Evolutionary conservation across 1,140 invertebrate species (phyloP), one percentile per base, ranked within the genome.

Genomic region (Mizuhopecten yessoensis): DNA sequence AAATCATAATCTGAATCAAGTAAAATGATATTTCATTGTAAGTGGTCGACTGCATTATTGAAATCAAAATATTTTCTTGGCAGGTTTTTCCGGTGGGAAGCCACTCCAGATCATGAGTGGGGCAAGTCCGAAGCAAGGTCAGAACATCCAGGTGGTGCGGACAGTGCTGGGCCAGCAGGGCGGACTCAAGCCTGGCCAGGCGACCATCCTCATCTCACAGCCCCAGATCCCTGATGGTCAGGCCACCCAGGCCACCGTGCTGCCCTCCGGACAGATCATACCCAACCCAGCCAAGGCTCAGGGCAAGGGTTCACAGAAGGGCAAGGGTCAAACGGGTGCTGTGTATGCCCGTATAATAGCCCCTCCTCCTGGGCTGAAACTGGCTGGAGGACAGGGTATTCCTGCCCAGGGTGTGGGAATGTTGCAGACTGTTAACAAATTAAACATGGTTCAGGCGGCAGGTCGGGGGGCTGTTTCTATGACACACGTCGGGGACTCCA

Each of bases 341-440:
- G 95, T 96, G 39, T 96, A 95, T 93, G 96, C 96, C n/a, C 92
- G 95, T 15, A 96, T 96, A 75, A 96, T 96, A 34, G 95, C 95
- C 9, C 95, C 95, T 0, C 95, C 96, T 13, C 94, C 95, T 17
- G 95, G 95, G n/a, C 94, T 96, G 90, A 93, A 94, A 75, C 92
- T 94, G 89, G 91, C 95, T 33, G 93, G 92, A 3, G 87, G 39
- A 75, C 88, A 33, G 33, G 90, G 34, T 33, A 87, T 20, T 20
- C 88, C 91, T 36, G 91, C 88, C 29, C 92, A 94, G 34, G 92
- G 92, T 86, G 91, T 95, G 34, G 92, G 92, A 49, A 90, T 95
- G 75, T 91, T 95, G 49, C 95, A 95, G 90, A 95, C 94, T 45
- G 92, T 95, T 7, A 94, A 93, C 42, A 95, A 95, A 91, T 34